Base-by-base conservation (phyloP, 2,113 vertebrate species). In the Gadus macrocephalus region DNA sequence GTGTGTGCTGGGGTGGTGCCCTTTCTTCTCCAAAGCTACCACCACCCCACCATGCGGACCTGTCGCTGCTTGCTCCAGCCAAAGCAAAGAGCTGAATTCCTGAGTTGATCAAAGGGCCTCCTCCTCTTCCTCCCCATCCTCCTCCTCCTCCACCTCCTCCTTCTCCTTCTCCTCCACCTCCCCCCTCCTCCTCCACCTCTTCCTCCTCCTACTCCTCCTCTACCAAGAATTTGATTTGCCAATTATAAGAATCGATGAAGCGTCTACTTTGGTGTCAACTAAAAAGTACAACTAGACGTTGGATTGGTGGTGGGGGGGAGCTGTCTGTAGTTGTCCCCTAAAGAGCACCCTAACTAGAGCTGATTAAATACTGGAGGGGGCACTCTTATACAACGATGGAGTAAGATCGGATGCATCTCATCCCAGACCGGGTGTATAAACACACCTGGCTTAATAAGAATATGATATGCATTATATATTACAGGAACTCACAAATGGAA, bases 31-130 rank as follows among this genome's bases (percentile, higher is more conserved):
- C 31, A 35, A 35, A 35, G 31, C 31, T 35, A 5, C 31, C 31
- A 35, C 28, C 28, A 3, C 28, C 28, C 28, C 28, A 31, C 31
- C 31, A 35, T 35, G 31, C 35, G 31, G 85, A 91, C 92, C 86
- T 91, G 92, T 87, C 84, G 80, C 85, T 86, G 88, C 91, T 85
- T 89, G 91, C 88, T 86, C 75, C 66, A 62, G 31, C 31, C 70
- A 72, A 74, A 83, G 71, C 74, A 73, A 63, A 83, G 82, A 81
- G 73, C 72, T 82, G 38, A 90, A 91, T 91, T 91, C 91, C 89
- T 88, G 80, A 74, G 77, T 83, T 79, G 78, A 55, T 55, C 53
- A 55, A 55, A 55, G 6, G 53, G 12, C 12, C 53, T 55, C 12
- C 12, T 55, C 16, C 16, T 4, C 16, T 12, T 11, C 53, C 16